Percentiles rank a stretch among this genome's conserved stretches.
These are phyloP conservation scores for Narcine bancroftii DNA, from an alignment of 2,113 vertebrate genomes.

Conservation along the genomic window DNA sequence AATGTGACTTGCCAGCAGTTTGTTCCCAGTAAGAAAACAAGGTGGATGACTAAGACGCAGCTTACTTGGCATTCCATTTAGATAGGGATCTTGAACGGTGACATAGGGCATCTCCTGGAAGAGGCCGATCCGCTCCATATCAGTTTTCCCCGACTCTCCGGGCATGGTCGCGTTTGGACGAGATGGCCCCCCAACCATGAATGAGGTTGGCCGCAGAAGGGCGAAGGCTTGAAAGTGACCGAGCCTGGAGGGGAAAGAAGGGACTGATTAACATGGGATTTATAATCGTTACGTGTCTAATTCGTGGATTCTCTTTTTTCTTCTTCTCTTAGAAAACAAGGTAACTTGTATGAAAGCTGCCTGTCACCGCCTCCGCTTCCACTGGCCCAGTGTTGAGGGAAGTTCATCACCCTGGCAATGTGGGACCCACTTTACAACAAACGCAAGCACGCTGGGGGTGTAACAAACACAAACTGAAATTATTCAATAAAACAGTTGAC, in stretches of 20 bases:
- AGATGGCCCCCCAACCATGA: not conserved
- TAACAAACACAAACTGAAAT: not conserved
- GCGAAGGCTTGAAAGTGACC: not conserved
- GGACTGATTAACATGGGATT: not conserved
- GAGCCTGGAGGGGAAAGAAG: not conserved
- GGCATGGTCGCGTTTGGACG: slow-evolving; percentile 52
- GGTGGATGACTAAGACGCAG: slow-evolving; percentile 26
- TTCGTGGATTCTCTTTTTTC: not conserved
- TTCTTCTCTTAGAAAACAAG: not conserved
- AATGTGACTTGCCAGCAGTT: too few relatives aligned
- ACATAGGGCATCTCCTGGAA: slow-evolving; percentile 80
- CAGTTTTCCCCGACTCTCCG: slow-evolving; percentile 56
- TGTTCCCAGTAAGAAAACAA: not conserved
- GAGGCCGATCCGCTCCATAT: slow-evolving; percentile 78
- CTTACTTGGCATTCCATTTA: slow-evolving; percentile 53
- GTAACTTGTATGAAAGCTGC: not conserved
- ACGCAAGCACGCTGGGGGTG: not conserved
- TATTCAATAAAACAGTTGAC: too few relatives aligned
- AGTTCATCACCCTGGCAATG: slow-evolving; percentile 6
- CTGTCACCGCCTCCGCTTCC: not conserved
- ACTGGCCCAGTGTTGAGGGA: not conserved
- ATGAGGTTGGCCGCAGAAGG: not conserved
- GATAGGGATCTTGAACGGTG: slow-evolving; percentile 71
- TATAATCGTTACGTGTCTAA: not conserved
- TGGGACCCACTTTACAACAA: not conserved